These are phyloP conservation scores for Labeo rohita DNA, from an alignment of 2,113 vertebrate genomes.

Conservation along the genomic window DNA sequence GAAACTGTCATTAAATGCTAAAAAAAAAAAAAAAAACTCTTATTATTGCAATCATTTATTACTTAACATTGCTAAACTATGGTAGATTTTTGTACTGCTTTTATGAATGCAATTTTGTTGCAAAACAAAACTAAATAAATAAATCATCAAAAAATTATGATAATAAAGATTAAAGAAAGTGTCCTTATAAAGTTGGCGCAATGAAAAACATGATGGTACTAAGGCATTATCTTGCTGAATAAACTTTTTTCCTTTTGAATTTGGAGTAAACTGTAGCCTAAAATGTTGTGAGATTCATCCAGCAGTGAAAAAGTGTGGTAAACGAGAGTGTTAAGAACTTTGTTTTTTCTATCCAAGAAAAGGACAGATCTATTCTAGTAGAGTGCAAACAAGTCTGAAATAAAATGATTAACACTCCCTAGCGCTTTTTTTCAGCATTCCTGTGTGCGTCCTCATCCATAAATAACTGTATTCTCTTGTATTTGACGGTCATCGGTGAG, in stretches of 20 bases:
- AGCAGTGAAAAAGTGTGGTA: not conserved
- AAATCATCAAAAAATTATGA: not conserved
- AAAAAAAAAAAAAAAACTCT: too few species aligned
- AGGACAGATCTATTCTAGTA: not conserved
- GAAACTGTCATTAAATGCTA: not conserved
- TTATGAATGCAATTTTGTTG: not conserved
- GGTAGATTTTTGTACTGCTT: not conserved
- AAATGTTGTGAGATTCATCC: not conserved
- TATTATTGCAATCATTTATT: too few species aligned
- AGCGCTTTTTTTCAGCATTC: not conserved
- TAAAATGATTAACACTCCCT: not conserved
- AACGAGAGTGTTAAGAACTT: not conserved
- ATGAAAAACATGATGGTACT: not conserved
- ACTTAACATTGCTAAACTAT: not conserved
- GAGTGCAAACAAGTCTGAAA: not conserved
- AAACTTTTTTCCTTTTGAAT: not conserved
- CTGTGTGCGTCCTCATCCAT: not conserved
- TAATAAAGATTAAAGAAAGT: not conserved
- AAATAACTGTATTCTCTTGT: not conserved
- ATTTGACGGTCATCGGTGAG: slow-evolving; percentile 61
- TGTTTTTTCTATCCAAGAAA: not conserved
- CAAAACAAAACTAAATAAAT: not conserved
- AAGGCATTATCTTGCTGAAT: not conserved
- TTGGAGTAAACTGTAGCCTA: not conserved
- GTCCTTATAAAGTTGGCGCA: not conserved